Evolutionary conservation across 2,888 invertebrate genomes (phyloP), one percentile per base, ranked within the genome.

Genomic region (Andricus curvator): DNA sequence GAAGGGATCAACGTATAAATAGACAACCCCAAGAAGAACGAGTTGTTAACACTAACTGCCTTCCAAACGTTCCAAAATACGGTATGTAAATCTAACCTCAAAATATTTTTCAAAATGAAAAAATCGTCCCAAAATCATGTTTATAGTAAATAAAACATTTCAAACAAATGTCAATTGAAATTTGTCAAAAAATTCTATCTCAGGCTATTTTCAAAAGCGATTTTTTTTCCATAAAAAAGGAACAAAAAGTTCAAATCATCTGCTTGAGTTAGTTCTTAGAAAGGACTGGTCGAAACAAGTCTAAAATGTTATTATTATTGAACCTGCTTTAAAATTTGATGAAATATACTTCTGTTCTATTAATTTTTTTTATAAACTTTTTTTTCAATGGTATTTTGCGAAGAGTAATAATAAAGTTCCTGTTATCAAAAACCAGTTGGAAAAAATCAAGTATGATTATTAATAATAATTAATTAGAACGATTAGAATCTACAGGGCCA

Each of bases 41-140:
- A 56, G 60, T 74, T 56, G 22, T 4, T 15, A 51, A 60, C 13
- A 33, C 15, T n/a, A n/a, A n/a, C 13, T 29, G 20, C 15, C 5
- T 33, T 29, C 56, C 70, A n/a, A 74, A n/a, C 13, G 29, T 33
- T 29, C 56, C 74, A 15, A 74, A 74, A 74, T 74, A 74, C 51
- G 56, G 74, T 74, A n/a, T 37, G 56, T 56, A 56, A n/a, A 22
- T 4, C 5, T 51, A 56, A 56, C n/a, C 68, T 60, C 60, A 22
- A 60, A 60, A 60, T 11, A 11, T 60, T 4, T 60, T 60, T 11
- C 4, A 1, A 56, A n/a, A 4, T 0, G 4, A 60, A 60, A 22
- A 60, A 11, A 22, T 22, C 22, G 11, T n/a, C n/a, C 9, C n/a
- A 56, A 11, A 9, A 56, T 56, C 4, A 11, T n/a, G n/a, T n/a